phyloP scores from a whole-genome alignment of 2,888 invertebrate species.

The Orgyia antiqua region DNA sequence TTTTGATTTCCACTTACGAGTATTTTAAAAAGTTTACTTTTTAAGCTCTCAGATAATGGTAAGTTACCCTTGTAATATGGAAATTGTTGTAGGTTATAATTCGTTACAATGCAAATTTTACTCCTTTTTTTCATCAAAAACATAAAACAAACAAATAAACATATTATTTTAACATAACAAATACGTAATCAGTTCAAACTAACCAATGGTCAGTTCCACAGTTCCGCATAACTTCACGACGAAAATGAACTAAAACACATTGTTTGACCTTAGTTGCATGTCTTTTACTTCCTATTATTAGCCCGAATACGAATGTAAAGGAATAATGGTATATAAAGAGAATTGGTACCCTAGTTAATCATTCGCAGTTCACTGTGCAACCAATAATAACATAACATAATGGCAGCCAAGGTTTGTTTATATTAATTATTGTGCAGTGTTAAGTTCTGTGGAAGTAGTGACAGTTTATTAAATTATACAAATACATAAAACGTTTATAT shows the following conservation, averaged over 20 bases:
- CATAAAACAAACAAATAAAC: no score
- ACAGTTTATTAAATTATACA: neutral
- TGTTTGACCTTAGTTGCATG: constrained; percentile 58
- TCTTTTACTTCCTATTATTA: constrained; percentile 72
- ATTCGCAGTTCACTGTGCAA: constrained; percentile 71
- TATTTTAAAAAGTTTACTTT: no score
- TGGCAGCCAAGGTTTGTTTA: constrained; percentile 67
- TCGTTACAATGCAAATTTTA: no score
- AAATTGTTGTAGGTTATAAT: no score
- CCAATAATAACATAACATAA: constrained; percentile 57
- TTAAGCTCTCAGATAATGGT: no score
- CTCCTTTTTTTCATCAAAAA: no score
- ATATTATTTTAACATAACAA: no score
- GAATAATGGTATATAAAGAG: constrained; percentile 54
- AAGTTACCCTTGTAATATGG: no score
- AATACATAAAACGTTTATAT: neutral
- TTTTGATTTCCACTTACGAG: no score
- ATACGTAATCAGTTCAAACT: neutral
- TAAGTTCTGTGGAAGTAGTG: neutral
- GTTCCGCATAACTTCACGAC: constrained; percentile 61
- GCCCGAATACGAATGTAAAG: constrained; percentile 52
- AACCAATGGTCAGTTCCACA: constrained; percentile 22
- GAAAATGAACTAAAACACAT: constrained; percentile 52
- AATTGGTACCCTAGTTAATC: constrained; percentile 49
- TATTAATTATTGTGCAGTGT: constrained; percentile 5